Percentiles rank a stretch among this genome's conserved stretches.
phyloP scores from a whole-genome alignment of 2,888 invertebrate species.

The Cephus spinipes region DNA sequence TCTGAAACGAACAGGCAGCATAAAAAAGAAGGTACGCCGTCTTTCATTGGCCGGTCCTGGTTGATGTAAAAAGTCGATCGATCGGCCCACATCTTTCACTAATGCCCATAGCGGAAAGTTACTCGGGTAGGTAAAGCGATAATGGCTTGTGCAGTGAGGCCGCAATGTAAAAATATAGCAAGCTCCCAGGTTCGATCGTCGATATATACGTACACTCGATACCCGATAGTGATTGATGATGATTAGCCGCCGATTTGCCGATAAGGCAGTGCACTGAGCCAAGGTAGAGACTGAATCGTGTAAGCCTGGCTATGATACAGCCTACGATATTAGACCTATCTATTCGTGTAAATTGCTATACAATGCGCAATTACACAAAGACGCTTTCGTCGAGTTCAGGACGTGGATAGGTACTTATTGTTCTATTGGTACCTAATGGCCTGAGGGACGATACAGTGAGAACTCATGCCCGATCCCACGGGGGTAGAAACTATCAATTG shows the following conservation, averaged over 20 bases:
- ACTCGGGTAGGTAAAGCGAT: constrained; percentile 42
- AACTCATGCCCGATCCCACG: background rate
- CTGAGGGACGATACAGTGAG: background rate
- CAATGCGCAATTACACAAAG: constrained; percentile 52
- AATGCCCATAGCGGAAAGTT: constrained; percentile 49
- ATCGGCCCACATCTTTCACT: constrained; percentile 29
- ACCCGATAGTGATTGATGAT: constrained; percentile 64
- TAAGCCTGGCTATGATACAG: constrained; percentile 50
- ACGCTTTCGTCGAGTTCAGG: background rate
- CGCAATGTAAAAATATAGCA: constrained; percentile 11
- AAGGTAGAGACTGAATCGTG: constrained; percentile 26
- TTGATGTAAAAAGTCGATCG: constrained; percentile 30
- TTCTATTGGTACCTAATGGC: background rate
- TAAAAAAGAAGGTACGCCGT: constrained; percentile 12
- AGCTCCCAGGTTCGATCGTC: constrained; percentile 16
- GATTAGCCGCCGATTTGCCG: constrained; percentile 64
- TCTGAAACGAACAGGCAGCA: background rate
- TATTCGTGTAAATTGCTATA: constrained; percentile 57
- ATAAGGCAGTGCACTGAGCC: constrained; percentile 58
- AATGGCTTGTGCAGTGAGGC: constrained; percentile 34
- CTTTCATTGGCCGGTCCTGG: constrained; percentile 12
- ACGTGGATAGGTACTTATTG: background rate
- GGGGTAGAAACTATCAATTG: background rate
- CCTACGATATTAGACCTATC: constrained; percentile 53
- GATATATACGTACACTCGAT: constrained; percentile 37